phyloP scores from a whole-genome alignment of 2,888 invertebrate species.

The Bibio marci region DNA sequence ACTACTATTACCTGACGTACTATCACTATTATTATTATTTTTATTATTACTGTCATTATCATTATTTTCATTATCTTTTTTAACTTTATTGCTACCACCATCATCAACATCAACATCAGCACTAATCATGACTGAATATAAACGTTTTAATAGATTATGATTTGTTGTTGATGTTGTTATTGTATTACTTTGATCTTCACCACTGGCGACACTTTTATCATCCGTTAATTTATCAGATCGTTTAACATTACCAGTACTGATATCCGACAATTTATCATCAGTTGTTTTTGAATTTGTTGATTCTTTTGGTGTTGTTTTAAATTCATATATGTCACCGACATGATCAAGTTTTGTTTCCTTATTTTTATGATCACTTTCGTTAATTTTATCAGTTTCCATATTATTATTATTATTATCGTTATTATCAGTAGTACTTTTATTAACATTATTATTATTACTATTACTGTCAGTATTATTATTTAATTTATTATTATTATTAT shows the following conservation, averaged over 20 bases:
- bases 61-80: conserved; percentile 11
- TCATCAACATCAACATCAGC: conserved; percentile 32
- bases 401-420: neutral
- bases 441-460: too few species aligned
- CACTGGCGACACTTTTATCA: conserved; percentile 9
- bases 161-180: too few species aligned
- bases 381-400: conserved; percentile 5
- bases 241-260: conserved; percentile 11
- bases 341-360: neutral
- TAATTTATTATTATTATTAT: too few species aligned
- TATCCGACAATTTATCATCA: conserved; percentile 14
- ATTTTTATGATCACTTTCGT: too few species aligned
- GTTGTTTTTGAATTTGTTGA: conserved; percentile 8
- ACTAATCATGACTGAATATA: conserved; percentile 34
- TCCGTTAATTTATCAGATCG: conserved; percentile 10
- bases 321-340: conserved; percentile 14
- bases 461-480: too few species aligned
- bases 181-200: conserved; percentile 4
- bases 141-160: conserved; percentile 12
- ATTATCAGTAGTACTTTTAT: neutral
- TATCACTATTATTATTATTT: too few species aligned
- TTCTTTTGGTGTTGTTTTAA: conserved; percentile 16
- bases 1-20: too few species aligned
- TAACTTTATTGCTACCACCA: too few species aligned
- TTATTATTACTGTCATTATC: neutral